phyloP scores from a whole-genome alignment of 2,888 invertebrate species.

The Thalpophila matura region DNA sequence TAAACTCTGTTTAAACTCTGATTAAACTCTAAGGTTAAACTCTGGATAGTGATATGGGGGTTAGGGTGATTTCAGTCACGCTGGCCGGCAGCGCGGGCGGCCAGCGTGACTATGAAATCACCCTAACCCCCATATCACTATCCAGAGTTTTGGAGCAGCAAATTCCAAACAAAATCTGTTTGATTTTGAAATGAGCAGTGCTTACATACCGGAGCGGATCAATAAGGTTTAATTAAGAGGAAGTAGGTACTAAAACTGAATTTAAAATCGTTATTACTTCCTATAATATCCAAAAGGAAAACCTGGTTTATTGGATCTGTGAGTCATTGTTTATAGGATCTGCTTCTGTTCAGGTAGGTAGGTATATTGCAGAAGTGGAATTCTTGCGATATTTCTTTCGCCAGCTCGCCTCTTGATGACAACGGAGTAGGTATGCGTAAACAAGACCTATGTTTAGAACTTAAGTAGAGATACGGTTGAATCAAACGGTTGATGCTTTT shows the following conservation, averaged over 20 bases:
- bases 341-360: not conserved
- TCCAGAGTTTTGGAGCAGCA: not conserved
- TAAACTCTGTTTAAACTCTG: no score
- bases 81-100: no score
- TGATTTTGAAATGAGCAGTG: no score
- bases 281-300: not conserved
- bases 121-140: not conserved
- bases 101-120: no score
- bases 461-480: slow-evolving; percentile 1
- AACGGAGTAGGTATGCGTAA: not conserved
- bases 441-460: not conserved
- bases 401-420: slow-evolving; percentile 8
- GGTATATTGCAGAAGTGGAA: slow-evolving; percentile 5
- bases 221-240: slow-evolving; percentile 3
- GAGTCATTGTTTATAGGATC: slow-evolving; percentile 35
- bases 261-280: slow-evolving; percentile 12
- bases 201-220: no score
- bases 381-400: slow-evolving; percentile 1
- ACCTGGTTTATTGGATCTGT: slow-evolving; percentile 27
- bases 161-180: no score
- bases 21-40: no score
- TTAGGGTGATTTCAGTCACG: no score
- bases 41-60: no score
- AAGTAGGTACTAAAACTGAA: slow-evolving; percentile 5
- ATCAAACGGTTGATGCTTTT: slow-evolving; percentile 16